A percentile compares a stretch with the other conserved stretches of the same genome.
phyloP scores from a whole-genome alignment of 1,140 invertebrate species.

The Zaprionus camerounensis region DNA sequence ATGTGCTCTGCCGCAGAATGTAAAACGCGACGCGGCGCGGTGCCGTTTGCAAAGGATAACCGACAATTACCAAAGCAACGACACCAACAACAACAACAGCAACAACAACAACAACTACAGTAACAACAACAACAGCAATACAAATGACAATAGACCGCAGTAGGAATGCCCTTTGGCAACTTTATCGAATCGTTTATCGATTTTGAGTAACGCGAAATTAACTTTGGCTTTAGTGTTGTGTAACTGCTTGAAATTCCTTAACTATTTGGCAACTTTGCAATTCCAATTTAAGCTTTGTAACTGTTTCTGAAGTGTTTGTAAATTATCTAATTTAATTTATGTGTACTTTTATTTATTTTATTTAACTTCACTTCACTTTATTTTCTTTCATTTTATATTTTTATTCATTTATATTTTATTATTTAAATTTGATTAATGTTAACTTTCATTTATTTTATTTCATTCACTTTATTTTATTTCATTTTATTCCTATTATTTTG shows the following conservation, averaged over 20 bases:
- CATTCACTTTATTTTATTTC: no score
- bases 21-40: conserved; percentile 30
- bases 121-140: neutral
- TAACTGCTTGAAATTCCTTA: neutral
- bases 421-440: no score
- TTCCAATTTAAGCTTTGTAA: no score
- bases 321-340: no score
- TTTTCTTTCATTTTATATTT: no score
- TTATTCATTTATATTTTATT: no score
- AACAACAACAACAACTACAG: neutral
- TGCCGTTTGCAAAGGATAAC: conserved; percentile 23
- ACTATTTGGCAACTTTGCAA: neutral
- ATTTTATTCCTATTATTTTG: no score
- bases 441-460: no score
- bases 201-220: neutral
- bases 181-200: conserved; percentile 5
- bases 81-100: no score
- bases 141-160: conserved; percentile 3
- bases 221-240: conserved; percentile 1
- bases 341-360: no score
- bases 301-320: no score
- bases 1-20: conserved; percentile 59
- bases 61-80: conserved; percentile 34
- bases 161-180: conserved; percentile 1
- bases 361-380: no score